Evolutionary conservation across 1,140 invertebrate genomes (phyloP).

Genomic region (Galleria mellonella): DNA sequence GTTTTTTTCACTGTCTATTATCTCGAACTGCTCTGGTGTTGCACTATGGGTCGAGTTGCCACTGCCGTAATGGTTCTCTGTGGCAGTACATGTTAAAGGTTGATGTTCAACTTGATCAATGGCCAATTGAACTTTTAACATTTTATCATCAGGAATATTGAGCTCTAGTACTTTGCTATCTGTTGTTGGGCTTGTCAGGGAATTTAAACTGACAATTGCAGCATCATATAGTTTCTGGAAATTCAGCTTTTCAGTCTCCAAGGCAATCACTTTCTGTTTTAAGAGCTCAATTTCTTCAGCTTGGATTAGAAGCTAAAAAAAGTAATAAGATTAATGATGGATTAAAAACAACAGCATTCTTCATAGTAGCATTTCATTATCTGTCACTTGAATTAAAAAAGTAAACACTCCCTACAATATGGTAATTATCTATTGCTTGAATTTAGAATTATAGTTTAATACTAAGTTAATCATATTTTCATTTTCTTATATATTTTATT

Average conservation of each 20-base stretch:
- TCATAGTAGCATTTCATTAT: too few relatives aligned
- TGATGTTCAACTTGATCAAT: conserved; percentile 23
- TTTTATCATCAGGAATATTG: conserved; percentile 46
- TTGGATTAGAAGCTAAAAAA: conserved; percentile 57
- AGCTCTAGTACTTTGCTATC: conserved; percentile 54
- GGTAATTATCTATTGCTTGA: too few relatives aligned
- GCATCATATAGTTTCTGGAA: conserved; percentile 73
- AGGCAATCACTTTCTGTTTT: conserved; percentile 69
- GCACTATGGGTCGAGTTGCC: conserved; percentile 64
- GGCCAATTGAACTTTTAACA: conserved; percentile 24
- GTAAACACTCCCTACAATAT: too few relatives aligned
- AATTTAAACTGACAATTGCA: conserved; percentile 67
- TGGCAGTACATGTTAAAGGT: conserved; percentile 58
- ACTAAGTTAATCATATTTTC: too few relatives aligned
- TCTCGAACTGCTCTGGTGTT: conserved; percentile 71
- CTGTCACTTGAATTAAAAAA: too few relatives aligned
- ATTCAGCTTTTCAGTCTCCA: conserved; percentile 76
- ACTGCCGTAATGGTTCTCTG: conserved; percentile 70
- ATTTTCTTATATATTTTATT: too few relatives aligned
- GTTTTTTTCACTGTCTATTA: conserved; percentile 69
- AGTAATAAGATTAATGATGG: too few relatives aligned
- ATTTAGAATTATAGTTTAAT: too few relatives aligned
- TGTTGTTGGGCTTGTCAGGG: conserved; percentile 60
- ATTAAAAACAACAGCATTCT: too few relatives aligned
- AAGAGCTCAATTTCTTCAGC: conserved; percentile 75